Evolutionary conservation across 2,113 vertebrate species (phyloP).

Genomic region (Oceanodroma tethys): DNA sequence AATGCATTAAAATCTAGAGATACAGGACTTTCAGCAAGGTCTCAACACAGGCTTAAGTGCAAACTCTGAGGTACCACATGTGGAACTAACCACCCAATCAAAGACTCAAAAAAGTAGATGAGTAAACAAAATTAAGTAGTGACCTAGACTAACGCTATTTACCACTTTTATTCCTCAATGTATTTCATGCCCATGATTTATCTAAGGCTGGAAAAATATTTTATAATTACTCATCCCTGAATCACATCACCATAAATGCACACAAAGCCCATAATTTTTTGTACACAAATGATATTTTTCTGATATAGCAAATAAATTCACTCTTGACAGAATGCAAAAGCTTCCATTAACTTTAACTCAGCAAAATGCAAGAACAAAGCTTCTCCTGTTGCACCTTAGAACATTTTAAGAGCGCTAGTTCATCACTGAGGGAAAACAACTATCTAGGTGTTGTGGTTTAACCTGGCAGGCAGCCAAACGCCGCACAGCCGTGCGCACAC

Average conservation of each 20-base stretch:
- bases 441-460: neutral
- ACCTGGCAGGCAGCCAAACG: neutral
- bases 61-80: neutral
- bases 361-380: neutral
- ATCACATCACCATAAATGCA: neutral
- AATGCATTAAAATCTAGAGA: neutral
- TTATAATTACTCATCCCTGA: neutral
- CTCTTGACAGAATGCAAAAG: neutral
- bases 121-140: neutral
- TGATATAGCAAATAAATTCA: neutral
- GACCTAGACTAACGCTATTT: neutral
- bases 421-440: neutral
- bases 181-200: neutral
- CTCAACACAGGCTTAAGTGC: neutral
- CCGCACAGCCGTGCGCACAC: neutral
- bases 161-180: neutral
- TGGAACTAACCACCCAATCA: neutral
- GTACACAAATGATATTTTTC: neutral
- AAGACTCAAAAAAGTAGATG: neutral
- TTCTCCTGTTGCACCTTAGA: neutral
- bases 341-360: neutral
- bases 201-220: neutral
- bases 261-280: accelerated
- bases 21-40: accelerated
- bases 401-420: neutral